These are phyloP conservation scores for Nymphalis c-album DNA, from an alignment of 2,888 invertebrate species.

Conservation along the genomic window DNA sequence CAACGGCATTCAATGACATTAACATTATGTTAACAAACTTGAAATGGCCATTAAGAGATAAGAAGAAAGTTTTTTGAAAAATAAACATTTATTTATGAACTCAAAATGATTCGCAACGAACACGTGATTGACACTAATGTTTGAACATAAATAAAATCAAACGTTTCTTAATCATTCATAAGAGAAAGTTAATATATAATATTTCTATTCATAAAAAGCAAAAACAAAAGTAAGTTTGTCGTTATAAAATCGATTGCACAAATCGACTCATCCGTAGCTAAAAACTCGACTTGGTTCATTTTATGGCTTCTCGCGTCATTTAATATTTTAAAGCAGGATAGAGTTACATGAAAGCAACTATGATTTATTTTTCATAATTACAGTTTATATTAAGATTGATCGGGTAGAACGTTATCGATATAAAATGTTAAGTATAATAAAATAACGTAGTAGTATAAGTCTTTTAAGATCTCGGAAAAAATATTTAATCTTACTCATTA, in stretches of 20 bases:
- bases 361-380: conserved; percentile 7
- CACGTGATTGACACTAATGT: not conserved
- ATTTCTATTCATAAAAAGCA: not conserved
- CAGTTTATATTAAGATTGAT: not conserved
- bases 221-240: not conserved
- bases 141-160: not conserved
- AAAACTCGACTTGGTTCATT: conserved; percentile 24
- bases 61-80: conserved; percentile 63
- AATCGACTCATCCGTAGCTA: conserved; percentile 6
- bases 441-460: no score
- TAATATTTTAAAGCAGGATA: conserved; percentile 23
- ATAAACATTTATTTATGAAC: not conserved
- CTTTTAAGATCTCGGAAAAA: no score
- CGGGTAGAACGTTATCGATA: not conserved
- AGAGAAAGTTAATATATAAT: not conserved
- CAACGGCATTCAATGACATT: conserved; percentile 70
- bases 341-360: conserved; percentile 17
- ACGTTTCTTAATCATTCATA: not conserved
- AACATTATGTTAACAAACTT: conserved; percentile 71
- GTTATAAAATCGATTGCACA: conserved; percentile 9
- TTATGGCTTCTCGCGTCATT: conserved; percentile 40
- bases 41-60: conserved; percentile 58
- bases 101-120: not conserved
- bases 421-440: no score
- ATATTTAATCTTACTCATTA: no score